Conservation (phyloP, 2,113 vertebrate genomes). For the Saguinus imperator region DNA sequence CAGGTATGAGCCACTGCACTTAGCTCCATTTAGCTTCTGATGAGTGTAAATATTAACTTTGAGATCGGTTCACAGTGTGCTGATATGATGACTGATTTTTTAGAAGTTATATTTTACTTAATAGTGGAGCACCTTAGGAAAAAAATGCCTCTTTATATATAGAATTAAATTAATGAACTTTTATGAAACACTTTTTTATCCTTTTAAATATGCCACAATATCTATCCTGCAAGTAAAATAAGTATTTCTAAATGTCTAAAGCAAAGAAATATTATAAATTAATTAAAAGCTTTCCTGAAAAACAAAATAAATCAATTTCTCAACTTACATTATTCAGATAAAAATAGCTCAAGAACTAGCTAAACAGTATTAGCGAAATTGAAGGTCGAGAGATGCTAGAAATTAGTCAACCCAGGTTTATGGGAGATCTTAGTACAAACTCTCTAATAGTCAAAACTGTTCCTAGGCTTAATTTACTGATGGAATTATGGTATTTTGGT, state of each 20-base stretch:
- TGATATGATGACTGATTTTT: background rate
- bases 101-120: background rate
- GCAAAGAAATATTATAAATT: background rate
- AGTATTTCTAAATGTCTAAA: constrained; percentile 28
- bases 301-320: background rate
- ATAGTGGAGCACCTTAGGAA: background rate
- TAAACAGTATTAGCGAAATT: background rate
- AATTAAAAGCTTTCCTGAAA: background rate
- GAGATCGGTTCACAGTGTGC: background rate
- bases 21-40: background rate
- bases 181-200: background rate
- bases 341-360: constrained; percentile 14
- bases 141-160: background rate
- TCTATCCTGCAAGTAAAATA: constrained; percentile 25
- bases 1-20: no score
- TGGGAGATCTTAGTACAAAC: background rate
- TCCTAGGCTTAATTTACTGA: background rate
- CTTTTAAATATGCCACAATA: background rate
- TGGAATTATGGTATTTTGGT: background rate
- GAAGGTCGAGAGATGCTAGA: background rate
- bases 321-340: background rate
- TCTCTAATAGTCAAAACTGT: background rate
- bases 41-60: constrained; percentile 43
- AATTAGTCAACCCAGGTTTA: background rate
- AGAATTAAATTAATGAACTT: background rate